A percentile compares a stretch with the other conserved stretches of the same genome.
These are phyloP conservation scores for Tachina lurida DNA, from an alignment of 2,888 invertebrate species.

Conservation along the genomic window DNA sequence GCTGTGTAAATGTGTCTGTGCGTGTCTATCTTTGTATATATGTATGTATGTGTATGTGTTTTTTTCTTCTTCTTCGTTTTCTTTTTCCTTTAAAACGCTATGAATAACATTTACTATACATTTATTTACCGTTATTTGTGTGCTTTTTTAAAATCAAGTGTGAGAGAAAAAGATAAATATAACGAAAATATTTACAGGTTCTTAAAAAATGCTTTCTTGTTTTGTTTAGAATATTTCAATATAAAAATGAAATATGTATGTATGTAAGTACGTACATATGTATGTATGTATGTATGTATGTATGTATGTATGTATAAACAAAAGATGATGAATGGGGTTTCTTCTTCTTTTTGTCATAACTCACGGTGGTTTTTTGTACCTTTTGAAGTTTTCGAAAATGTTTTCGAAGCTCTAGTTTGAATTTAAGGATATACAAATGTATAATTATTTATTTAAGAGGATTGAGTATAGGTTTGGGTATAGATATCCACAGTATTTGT, in stretches of 20 bases:
- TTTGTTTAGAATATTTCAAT: neutral
- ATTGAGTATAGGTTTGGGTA: too few relatives aligned
- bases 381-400: neutral
- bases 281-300: too few relatives aligned
- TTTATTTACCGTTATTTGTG: conserved; percentile 49
- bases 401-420: too few relatives aligned
- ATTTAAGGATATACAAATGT: too few relatives aligned
- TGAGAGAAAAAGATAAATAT: neutral
- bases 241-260: neutral
- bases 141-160: conserved; percentile 17
- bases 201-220: neutral
- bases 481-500: too few relatives aligned
- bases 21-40: neutral
- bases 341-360: neutral
- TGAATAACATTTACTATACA: conserved; percentile 27
- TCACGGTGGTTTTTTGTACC: conserved; percentile 16
- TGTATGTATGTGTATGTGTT: neutral
- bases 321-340: conserved; percentile 4
- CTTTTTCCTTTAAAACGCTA: conserved; percentile 2
- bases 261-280: too few relatives aligned
- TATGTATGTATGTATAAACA: neutral
- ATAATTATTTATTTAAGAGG: too few relatives aligned
- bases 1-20: conserved; percentile 27
- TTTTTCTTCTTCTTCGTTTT: neutral
- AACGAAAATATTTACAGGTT: neutral